Evolutionary conservation across 2,113 vertebrate genomes (phyloP).

Genomic region (Rhegmatorhina hoffmannsi): DNA sequence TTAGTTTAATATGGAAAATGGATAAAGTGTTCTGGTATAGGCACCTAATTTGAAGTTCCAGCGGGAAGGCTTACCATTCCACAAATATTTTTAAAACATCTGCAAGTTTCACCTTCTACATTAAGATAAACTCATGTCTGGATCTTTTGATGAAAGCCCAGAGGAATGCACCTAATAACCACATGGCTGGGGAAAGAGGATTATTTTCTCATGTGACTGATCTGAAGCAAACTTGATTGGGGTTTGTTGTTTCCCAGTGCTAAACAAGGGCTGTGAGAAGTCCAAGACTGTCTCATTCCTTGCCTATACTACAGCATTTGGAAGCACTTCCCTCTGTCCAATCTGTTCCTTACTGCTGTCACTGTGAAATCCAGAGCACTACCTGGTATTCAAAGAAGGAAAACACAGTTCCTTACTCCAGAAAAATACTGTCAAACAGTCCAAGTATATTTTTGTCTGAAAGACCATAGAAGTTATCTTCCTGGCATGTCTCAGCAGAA

Average conservation of each 20-base stretch:
- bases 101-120: neutral
- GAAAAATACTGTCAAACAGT: neutral
- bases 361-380: neutral
- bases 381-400: neutral
- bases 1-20: neutral
- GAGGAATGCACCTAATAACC: neutral
- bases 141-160: neutral
- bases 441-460: neutral
- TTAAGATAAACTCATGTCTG: neutral
- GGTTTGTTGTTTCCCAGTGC: neutral
- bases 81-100: neutral
- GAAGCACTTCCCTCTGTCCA: neutral
- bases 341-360: neutral
- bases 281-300: neutral
- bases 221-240: neutral
- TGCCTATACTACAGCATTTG: neutral
- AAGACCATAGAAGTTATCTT: neutral
- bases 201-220: neutral
- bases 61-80: neutral
- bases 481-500: neutral
- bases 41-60: neutral
- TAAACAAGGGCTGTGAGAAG: neutral
- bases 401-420: neutral
- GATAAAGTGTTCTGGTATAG: neutral
- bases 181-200: neutral